Base-by-base conservation (phyloP, 1,140 invertebrate genomes). In the Reticulitermes speratus region DNA sequence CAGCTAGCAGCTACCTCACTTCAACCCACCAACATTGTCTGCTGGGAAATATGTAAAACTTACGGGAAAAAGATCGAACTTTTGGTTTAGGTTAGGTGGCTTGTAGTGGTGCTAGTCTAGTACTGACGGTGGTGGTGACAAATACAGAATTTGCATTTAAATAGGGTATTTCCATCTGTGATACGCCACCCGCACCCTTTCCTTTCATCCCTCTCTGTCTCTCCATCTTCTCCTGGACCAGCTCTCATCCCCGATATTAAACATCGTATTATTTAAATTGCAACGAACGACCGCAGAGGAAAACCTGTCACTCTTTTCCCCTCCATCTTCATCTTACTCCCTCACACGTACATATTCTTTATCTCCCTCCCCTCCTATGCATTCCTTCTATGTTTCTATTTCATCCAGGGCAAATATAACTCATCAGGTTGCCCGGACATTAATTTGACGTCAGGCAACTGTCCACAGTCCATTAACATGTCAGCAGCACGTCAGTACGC, bases 81-180 rank as follows among this genome's bases (percentile, higher is more conserved):
- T 86, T 55, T 45, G 38, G 85, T 65, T 81, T 55, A 30, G 48
- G 83, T 84, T 45, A 84, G 83, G 25, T 44, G 48, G 83, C 11
- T 86, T 19, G 85, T 86, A 81, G 75, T 86, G 6, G 65, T 30
- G 65, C 65, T 75, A 75, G 65, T 75, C 65, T 75, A 75, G 65
- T 52, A 9, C 48, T 32, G 83, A 44, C 6, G 83, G 44, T 44
- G 32, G 52, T 69, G 86, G 93, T 93, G 93, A 94, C 93, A 94
- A 94, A 94, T 94, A 94, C 93, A 92, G 91, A 93, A 94, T 94
- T 94, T 94, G 93, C 93, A 94, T 94, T 94, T 94, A 94, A 94
- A 94, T 94, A 93, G 93, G 92, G 92, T 92, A 93, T 93, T 94
- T 94, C 93, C 93, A 93, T 94, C 92, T 94, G 93, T 93, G 87